Evolutionary conservation across 2,113 vertebrate genomes (phyloP).

Genomic region (Naja naja): DNA sequence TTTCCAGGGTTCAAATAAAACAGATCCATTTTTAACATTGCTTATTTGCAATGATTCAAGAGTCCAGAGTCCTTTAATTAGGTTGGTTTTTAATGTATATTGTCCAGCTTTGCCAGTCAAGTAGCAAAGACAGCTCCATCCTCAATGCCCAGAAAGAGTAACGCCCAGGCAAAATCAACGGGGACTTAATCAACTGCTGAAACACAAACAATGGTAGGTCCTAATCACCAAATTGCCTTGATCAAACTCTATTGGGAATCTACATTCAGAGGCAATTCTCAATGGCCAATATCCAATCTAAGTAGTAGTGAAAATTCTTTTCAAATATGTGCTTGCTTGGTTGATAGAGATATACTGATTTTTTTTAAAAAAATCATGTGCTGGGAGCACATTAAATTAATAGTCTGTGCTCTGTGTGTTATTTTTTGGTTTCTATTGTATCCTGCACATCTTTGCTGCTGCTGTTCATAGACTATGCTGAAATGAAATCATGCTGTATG

Average conservation of each 20-base stretch:
- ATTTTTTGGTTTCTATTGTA: neutral
- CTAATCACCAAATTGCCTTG: neutral
- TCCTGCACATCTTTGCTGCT: neutral
- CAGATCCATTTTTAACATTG: neutral
- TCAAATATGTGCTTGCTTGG: neutral
- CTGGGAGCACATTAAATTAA: neutral
- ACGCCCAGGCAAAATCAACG: neutral
- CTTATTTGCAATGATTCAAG: neutral
- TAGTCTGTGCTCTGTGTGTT: neutral
- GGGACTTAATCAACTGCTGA: neutral
- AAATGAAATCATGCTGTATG: neutral
- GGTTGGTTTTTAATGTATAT: neutral
- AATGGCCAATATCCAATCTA: neutral
- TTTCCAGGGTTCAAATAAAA: neutral
- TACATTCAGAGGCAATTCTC: neutral
- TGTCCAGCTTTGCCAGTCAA: neutral
- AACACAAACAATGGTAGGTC: neutral
- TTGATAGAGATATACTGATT: neutral
- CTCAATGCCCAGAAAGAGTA: neutral
- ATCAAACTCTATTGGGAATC: neutral
- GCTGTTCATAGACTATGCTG: neutral
- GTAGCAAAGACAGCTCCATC: neutral
- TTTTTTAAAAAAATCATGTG: neutral
- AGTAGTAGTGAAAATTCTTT: neutral
- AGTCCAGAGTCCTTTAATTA: neutral